Conservation (phyloP, 1,140 invertebrate species). For the Mylabris phalerata region DNA sequence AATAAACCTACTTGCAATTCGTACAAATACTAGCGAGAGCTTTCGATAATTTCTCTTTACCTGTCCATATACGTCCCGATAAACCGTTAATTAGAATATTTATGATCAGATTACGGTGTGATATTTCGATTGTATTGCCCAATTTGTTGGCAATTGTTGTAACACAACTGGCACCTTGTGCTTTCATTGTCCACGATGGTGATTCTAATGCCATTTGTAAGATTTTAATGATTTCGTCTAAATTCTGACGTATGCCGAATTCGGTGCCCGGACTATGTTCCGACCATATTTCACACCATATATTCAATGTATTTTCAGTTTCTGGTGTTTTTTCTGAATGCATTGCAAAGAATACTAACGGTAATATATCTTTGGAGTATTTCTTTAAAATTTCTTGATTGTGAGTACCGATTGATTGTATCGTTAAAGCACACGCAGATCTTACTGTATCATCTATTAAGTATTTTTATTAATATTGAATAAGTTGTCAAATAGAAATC, state of each 20-base stretch:
- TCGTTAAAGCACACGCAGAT: slow-evolving; percentile 66
- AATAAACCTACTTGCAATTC: slow-evolving; percentile 57
- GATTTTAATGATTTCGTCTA: slow-evolving; percentile 64
- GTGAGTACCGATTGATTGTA: slow-evolving; percentile 75
- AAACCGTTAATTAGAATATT: slow-evolving; percentile 62
- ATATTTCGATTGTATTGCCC: slow-evolving; percentile 56
- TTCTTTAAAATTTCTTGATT: slow-evolving; percentile 77
- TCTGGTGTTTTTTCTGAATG: slow-evolving; percentile 66
- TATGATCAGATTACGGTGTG: slow-evolving; percentile 59
- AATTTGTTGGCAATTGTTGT: slow-evolving; percentile 70
- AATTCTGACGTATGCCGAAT: slow-evolving; percentile 69
- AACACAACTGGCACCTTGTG: slow-evolving; percentile 50
- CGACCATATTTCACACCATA: slow-evolving; percentile 85
- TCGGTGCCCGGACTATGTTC: slow-evolving; percentile 82
- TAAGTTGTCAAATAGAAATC: background rate
- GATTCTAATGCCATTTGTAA: slow-evolving; percentile 66
- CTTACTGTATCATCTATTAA: slow-evolving; percentile 59
- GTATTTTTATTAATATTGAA: background rate
- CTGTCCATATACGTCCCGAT: slow-evolving; percentile 81
- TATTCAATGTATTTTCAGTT: slow-evolving; percentile 56
- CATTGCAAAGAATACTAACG: slow-evolving; percentile 84
- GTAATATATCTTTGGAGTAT: slow-evolving; percentile 69
- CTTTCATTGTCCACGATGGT: slow-evolving; percentile 79
- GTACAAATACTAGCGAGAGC: slow-evolving; percentile 66
- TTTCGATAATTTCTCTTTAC: slow-evolving; percentile 74